phyloP scores from a whole-genome alignment of 2,888 invertebrate species.

The Ditula angustiorana region DNA sequence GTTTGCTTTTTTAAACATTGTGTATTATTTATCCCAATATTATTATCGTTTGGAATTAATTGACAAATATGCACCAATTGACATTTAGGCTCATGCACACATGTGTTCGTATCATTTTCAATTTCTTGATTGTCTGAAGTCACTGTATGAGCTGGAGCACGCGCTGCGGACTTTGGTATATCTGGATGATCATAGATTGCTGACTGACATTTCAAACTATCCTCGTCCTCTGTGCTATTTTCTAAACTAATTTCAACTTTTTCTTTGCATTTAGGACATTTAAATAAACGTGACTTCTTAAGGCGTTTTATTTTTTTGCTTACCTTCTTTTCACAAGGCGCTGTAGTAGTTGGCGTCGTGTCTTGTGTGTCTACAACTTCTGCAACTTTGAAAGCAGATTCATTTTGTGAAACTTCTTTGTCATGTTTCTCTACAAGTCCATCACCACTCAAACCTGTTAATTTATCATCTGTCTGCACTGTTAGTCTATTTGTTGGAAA shows the following conservation, averaged over 20 bases:
- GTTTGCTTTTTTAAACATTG: slow-evolving; percentile 53
- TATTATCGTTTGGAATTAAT: slow-evolving; percentile 60
- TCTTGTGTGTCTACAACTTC: slow-evolving; percentile 44
- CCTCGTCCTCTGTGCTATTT: slow-evolving; percentile 61
- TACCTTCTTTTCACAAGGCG: slow-evolving; percentile 41
- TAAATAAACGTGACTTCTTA: slow-evolving; percentile 57
- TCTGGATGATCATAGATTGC: slow-evolving; percentile 51
- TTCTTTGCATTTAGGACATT: slow-evolving; percentile 73
- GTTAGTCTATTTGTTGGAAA: background rate
- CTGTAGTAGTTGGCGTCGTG: slow-evolving; percentile 40
- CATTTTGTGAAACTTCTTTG: slow-evolving; percentile 45
- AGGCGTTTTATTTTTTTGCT: slow-evolving; percentile 44
- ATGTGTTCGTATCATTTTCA: slow-evolving; percentile 53
- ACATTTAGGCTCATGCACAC: slow-evolving; percentile 67
- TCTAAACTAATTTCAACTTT: slow-evolving; percentile 59
- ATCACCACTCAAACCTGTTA: slow-evolving; percentile 52
- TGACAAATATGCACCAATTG: slow-evolving; percentile 73
- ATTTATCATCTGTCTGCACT: slow-evolving; percentile 53
- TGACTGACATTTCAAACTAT: slow-evolving; percentile 51
- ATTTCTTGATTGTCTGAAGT: slow-evolving; percentile 46
- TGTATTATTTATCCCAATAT: no score
- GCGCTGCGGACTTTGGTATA: slow-evolving; percentile 48
- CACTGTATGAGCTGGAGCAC: slow-evolving; percentile 44
- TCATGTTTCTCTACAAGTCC: slow-evolving; percentile 45
- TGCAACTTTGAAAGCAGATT: slow-evolving; percentile 40